These are phyloP conservation scores for Enteromius paludinosus DNA, from an alignment of 2,797 vertebrate species.

Conservation along the genomic window DNA sequence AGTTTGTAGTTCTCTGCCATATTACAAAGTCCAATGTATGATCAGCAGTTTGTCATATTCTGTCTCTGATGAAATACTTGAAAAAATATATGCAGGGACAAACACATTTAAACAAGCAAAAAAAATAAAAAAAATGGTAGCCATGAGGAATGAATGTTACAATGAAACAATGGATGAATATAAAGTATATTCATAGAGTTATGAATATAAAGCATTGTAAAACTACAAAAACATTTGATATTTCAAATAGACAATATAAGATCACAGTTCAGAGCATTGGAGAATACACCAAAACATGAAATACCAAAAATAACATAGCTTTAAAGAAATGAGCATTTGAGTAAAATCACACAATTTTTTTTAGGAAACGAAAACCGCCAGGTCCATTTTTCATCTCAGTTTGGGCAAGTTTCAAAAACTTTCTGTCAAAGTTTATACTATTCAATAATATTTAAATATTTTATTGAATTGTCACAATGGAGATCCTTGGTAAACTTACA, in stretches of 20 bases:
- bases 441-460: neutral
- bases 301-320: no score
- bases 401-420: conserved; percentile 14
- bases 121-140: no score
- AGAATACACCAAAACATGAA: conserved; percentile 28
- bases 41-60: conserved; percentile 49
- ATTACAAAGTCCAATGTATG: neutral
- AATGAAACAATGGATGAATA: conserved; percentile 41
- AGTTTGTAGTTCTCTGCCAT: conserved; percentile 57
- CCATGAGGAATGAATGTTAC: conserved; percentile 23
- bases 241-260: conserved; percentile 57
- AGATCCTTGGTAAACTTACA: neutral
- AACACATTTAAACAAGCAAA: conserved; percentile 10
- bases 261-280: conserved; percentile 65
- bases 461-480: neutral
- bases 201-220: conserved; percentile 33
- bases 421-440: conserved; percentile 11
- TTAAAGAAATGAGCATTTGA: neutral
- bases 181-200: conserved; percentile 13
- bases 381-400: conserved; percentile 1
- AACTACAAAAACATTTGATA: conserved; percentile 66
- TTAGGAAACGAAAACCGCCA: neutral
- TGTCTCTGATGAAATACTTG: conserved; percentile 4
- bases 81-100: neutral
- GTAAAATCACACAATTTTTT: neutral